Evolutionary conservation across 2,113 vertebrate genomes (phyloP).

Genomic region (Chloebia gouldiae): DNA sequence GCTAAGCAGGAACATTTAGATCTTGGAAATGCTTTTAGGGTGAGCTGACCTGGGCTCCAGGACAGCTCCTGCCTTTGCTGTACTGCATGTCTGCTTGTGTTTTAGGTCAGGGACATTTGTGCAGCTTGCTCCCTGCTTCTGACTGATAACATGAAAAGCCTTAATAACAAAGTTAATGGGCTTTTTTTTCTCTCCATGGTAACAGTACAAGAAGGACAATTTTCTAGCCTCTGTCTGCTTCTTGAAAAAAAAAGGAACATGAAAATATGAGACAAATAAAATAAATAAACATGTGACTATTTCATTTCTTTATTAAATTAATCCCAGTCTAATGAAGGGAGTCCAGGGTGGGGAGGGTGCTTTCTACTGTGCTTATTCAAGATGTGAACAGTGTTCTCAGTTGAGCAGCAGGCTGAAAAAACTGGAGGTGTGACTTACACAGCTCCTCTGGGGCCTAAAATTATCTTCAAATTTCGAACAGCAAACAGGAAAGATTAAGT

Average conservation of each 20-base stretch:
- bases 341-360: not conserved
- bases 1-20: not conserved
- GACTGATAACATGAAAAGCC: not conserved
- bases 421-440: not conserved
- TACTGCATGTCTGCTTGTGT: not conserved
- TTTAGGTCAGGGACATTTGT: not conserved
- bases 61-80: not conserved
- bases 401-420: not conserved
- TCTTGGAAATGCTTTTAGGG: not conserved
- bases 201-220: not conserved
- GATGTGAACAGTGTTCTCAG: not conserved
- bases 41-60: not conserved
- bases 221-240: not conserved
- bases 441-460: not conserved
- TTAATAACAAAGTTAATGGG: not conserved
- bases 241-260: not conserved
- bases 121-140: not conserved
- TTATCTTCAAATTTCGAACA: not conserved
- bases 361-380: not conserved
- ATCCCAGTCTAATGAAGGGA: not conserved
- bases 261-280: not conserved
- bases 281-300: not conserved
- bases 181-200: constrained; percentile 36
- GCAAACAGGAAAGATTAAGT: not conserved
- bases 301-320: not conserved